Evolutionary conservation across 37 sponge, comb jelly and placozoan species (phyloP).

Genomic region (Amphimedon queenslandica): DNA sequence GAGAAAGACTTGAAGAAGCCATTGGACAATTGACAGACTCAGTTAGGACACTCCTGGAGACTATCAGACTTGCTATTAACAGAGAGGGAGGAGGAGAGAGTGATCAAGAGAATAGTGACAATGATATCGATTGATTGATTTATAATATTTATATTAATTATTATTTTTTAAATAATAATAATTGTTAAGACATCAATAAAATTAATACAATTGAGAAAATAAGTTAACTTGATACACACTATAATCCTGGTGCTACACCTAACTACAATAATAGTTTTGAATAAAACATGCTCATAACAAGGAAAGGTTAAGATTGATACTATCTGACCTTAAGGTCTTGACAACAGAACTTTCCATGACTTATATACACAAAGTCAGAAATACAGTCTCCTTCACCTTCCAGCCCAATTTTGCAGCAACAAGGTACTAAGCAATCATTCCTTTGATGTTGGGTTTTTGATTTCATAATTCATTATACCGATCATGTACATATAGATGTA

Average conservation of each 20-base stretch:
- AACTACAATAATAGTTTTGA: too few species aligned
- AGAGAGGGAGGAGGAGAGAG: not conserved
- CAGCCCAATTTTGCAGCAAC: too few species aligned
- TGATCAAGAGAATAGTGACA: not conserved
- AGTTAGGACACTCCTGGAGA: conserved; percentile 13
- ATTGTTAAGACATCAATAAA: not conserved
- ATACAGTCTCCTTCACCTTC: too few species aligned
- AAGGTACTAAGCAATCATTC: too few species aligned
- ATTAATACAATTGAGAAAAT: not conserved
- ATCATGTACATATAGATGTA: too few species aligned
- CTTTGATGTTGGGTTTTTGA: too few species aligned
- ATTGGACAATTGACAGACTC: conserved; percentile 18
- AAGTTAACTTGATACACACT: not conserved
- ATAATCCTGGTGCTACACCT: too few species aligned
- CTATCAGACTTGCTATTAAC: not conserved
- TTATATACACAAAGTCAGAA: too few species aligned
- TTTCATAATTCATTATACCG: not conserved
- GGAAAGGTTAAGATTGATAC: too few species aligned
- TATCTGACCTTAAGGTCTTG: too few species aligned
- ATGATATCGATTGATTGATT: not conserved
- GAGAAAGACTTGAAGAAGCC: conserved; percentile 25
- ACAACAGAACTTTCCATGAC: too few species aligned
- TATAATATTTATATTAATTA: not conserved
- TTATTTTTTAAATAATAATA: not conserved
- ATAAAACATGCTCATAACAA: not conserved